Evolutionary conservation across 1,140 invertebrate species (phyloP).

Genomic region (Halictus rubicundus): DNA sequence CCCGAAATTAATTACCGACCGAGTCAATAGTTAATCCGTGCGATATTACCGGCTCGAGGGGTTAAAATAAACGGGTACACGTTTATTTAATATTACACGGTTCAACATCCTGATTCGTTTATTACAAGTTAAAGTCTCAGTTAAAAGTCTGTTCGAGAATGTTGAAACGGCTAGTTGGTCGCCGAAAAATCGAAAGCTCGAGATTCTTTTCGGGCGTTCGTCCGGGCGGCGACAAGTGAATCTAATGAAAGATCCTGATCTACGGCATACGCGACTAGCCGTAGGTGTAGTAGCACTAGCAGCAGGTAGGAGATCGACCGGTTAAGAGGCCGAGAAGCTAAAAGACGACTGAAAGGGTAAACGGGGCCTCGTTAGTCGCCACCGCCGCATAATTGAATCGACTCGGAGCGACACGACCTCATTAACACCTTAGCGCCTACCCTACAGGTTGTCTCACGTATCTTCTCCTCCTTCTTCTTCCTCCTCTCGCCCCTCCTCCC

Average conservation of each 20-base stretch:
- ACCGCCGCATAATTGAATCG: constrained; percentile 80
- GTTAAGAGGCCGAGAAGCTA: constrained; percentile 70
- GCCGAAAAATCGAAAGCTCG: constrained; percentile 3
- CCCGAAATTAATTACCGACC: too few species aligned
- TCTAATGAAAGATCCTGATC: constrained; percentile 50
- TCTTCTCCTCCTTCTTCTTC: constrained; percentile 52
- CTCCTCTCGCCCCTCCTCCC: neutral
- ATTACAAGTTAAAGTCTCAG: too few species aligned
- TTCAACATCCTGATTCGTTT: too few species aligned
- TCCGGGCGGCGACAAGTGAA: constrained; percentile 35
- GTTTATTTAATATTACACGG: too few species aligned
- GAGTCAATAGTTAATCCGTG: too few species aligned
- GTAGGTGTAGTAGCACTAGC: constrained; percentile 59
- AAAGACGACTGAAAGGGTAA: constrained; percentile 73
- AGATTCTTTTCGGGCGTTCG: neutral
- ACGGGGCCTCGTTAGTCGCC: constrained; percentile 78
- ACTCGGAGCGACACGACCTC: constrained; percentile 80
- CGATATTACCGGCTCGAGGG: too few species aligned
- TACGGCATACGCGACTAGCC: constrained; percentile 43
- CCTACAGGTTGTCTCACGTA: constrained; percentile 79
- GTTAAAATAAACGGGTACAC: too few species aligned
- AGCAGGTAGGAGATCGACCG: constrained; percentile 70
- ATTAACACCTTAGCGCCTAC: constrained; percentile 80
- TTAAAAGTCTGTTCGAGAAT: too few species aligned
- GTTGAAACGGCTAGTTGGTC: neutral